phyloP scores from a whole-genome alignment of 2,113 vertebrate species.

The human region DNA sequence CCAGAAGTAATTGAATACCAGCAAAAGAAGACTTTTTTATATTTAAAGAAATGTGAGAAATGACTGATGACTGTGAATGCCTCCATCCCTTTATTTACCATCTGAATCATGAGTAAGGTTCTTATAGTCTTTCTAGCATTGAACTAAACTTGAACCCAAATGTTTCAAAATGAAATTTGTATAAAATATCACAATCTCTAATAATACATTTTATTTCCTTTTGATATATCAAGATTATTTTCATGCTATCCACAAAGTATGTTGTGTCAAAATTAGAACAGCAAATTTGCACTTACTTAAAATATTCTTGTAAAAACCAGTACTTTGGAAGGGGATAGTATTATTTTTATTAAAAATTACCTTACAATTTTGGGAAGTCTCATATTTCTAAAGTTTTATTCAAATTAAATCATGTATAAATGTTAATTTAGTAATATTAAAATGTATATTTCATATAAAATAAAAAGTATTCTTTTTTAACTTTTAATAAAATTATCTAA shows the following conservation, averaged over 20 bases:
- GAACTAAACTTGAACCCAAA: background rate
- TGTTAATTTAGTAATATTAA: slow-evolving; percentile 4
- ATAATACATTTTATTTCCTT: background rate
- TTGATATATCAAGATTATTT: background rate
- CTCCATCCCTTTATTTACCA: background rate
- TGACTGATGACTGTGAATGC: background rate
- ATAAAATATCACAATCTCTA: background rate
- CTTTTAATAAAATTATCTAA: background rate
- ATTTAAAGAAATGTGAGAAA: background rate
- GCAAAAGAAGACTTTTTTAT: background rate
- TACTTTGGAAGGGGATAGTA: background rate
- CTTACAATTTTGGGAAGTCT: background rate
- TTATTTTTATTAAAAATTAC: background rate
- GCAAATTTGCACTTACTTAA: background rate
- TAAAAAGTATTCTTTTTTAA: background rate
- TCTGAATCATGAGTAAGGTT: background rate
- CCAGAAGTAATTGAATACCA: background rate
- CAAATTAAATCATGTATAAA: background rate
- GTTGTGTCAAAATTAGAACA: background rate
- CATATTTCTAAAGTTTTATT: slow-evolving; percentile 21
- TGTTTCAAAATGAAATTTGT: background rate
- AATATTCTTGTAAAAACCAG: background rate
- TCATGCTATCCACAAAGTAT: background rate
- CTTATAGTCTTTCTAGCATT: background rate
- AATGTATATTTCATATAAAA: background rate